Conservation (phyloP, 2,888 invertebrate genomes). For the Scotopteryx bipunctaria region DNA sequence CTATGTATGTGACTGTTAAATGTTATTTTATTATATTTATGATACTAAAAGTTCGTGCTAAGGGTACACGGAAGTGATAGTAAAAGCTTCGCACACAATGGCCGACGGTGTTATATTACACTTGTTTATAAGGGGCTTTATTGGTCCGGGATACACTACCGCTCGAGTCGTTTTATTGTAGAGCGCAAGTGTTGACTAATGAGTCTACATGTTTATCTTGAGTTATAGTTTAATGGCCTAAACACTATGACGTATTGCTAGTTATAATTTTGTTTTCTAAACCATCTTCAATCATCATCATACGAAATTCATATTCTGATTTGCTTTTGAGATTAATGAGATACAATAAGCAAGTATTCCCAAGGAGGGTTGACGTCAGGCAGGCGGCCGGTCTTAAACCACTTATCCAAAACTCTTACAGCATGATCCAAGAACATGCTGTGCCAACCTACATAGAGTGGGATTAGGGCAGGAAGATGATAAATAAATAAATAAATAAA, state of each 20-base stretch:
- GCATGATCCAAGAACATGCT: too few species aligned
- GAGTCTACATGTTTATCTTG: conserved; percentile 2
- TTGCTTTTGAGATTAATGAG: too few species aligned
- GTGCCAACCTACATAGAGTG: too few species aligned
- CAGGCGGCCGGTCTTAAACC: too few species aligned
- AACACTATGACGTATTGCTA: not conserved
- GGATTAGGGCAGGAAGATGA: too few species aligned
- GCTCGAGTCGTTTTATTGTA: conserved; percentile 29
- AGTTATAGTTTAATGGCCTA: not conserved
- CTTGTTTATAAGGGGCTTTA: conserved; percentile 44
- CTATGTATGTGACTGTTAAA: not conserved
- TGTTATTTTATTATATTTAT: not conserved
- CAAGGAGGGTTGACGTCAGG: too few species aligned
- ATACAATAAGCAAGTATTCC: too few species aligned
- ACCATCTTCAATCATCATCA: too few species aligned
- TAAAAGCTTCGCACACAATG: conserved; percentile 52
- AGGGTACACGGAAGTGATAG: conserved; percentile 44
- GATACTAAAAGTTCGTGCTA: conserved; percentile 3
- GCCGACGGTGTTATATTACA: conserved; percentile 48
- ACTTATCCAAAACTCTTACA: too few species aligned
- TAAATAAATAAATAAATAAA: too few species aligned
- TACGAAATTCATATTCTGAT: too few species aligned
- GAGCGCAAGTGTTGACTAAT: conserved; percentile 31
- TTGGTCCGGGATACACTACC: conserved; percentile 29
- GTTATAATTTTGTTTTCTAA: not conserved